Conservation (phyloP, 2,888 invertebrate genomes). For the Eupithecia abbreviata region DNA sequence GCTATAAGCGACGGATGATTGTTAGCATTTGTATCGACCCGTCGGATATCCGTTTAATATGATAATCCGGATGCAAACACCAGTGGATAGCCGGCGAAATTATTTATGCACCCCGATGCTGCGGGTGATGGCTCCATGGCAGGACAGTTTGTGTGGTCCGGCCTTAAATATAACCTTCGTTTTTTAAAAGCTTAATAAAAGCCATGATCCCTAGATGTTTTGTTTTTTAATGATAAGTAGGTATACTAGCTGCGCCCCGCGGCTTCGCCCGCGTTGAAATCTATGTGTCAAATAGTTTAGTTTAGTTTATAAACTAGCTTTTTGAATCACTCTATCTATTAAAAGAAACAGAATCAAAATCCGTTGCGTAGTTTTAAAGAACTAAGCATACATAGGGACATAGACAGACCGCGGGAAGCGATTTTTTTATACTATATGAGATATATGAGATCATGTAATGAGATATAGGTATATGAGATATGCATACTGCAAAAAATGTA, state of each 20-base stretch:
- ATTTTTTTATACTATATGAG: too few species aligned
- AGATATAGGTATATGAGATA: neutral
- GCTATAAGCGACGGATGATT: constrained; percentile 78
- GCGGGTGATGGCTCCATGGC: constrained; percentile 67
- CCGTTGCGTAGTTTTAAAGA: too few species aligned
- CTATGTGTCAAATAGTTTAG: too few species aligned
- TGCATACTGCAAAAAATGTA: neutral
- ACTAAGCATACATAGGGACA: too few species aligned
- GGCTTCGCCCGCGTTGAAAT: too few species aligned
- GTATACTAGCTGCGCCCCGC: too few species aligned
- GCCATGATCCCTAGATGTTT: neutral
- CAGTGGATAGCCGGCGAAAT: constrained; percentile 79
- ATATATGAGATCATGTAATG: too few species aligned
- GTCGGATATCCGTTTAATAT: constrained; percentile 82
- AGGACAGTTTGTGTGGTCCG: constrained; percentile 72
- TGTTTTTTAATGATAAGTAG: too few species aligned
- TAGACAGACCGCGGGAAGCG: too few species aligned
- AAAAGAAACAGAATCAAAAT: too few species aligned
- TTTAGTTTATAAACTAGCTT: too few species aligned
- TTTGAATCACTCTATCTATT: too few species aligned
- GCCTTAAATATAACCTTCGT: constrained; percentile 3
- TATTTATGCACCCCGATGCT: constrained; percentile 80
- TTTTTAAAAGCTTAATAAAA: neutral
- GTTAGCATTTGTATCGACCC: constrained; percentile 73
- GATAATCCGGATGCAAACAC: constrained; percentile 83